Evolutionary conservation across 2,113 vertebrate genomes (phyloP), one percentile per base, ranked within the genome.

Genomic region (Chaenocephalus aceratus): DNA sequence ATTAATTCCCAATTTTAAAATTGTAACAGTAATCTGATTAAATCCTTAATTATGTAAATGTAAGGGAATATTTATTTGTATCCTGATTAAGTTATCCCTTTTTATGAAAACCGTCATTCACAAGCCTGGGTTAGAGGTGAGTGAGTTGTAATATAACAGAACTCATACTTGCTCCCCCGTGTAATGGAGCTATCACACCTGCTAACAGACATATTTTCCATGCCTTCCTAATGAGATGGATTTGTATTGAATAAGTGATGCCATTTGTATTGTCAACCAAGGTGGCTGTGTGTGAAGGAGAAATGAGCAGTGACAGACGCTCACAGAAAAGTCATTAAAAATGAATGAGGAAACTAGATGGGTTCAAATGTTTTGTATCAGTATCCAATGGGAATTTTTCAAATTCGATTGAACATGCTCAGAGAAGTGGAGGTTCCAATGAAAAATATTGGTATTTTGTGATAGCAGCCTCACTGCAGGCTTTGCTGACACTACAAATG

Each of bases 301-400:
- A 84, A 89, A 90, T 79, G 68, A 90, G 58, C 26, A 46, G 60
- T 82, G 89, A 85, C 91, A 92, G 84, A 74, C 78, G 83, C 80
- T 85, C 75, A 63, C 82, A 86, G 87, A 71, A 54, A 75, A 79
- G 62, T 88, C 85, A 91, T 94, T 92, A 90, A 93, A 92, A 92
- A 93, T 92, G 85, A 92, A 93, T 86, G 91, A 94, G 85, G 78
- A 54, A 44, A 45, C 51, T 48, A 44, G 77, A 85, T 79, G 49
- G 77, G 78, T 84, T 91, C 77, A 89, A 92, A 88, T 86, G 78
- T 58, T 58, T 52, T 51, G 91, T 90, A 92, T 91, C 81, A 80
- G 69, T 49, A 53, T 81, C 80, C 85, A 58, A 51, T 79, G 85
- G 86, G 90, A 87, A 59, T 76, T 77, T 71, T 41, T 41, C 36